Conservation (phyloP, 2,888 invertebrate genomes). For the Drosophila nigritarsus region DNA sequence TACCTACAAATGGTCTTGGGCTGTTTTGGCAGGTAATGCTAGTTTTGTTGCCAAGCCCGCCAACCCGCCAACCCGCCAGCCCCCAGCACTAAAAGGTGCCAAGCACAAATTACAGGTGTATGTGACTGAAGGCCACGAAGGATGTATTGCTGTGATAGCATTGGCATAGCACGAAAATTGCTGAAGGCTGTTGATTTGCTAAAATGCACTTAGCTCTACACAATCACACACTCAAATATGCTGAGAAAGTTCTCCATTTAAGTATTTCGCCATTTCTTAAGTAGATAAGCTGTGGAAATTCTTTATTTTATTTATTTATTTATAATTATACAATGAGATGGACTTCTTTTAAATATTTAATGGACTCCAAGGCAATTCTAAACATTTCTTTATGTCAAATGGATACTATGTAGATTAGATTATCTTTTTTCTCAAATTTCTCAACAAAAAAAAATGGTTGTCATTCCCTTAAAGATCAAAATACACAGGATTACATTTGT, state of each 20-base stretch:
- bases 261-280: background rate
- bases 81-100: conserved; percentile 34
- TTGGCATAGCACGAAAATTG: conserved; percentile 50
- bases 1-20: conserved; percentile 64
- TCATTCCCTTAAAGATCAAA: background rate
- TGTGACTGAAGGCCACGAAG: conserved; percentile 62
- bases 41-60: conserved; percentile 39
- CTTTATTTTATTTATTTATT: background rate
- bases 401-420: background rate
- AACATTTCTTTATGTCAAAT: too few relatives aligned
- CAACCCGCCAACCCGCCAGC: conserved; percentile 6
- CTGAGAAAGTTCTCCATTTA: conserved; percentile 11
- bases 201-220: conserved; percentile 48
- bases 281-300: background rate
- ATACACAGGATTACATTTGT: background rate
- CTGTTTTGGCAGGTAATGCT: conserved; percentile 60
- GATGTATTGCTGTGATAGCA: conserved; percentile 64
- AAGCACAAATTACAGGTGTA: conserved; percentile 71
- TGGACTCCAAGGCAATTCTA: too few relatives aligned
- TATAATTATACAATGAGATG: background rate
- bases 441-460: background rate
- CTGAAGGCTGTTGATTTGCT: conserved; percentile 62
- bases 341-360: background rate
- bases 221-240: conserved; percentile 32
- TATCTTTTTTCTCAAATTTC: background rate